phyloP scores from a whole-genome alignment of 2,888 invertebrate species.

The Pollenia griseotomentosa region DNA sequence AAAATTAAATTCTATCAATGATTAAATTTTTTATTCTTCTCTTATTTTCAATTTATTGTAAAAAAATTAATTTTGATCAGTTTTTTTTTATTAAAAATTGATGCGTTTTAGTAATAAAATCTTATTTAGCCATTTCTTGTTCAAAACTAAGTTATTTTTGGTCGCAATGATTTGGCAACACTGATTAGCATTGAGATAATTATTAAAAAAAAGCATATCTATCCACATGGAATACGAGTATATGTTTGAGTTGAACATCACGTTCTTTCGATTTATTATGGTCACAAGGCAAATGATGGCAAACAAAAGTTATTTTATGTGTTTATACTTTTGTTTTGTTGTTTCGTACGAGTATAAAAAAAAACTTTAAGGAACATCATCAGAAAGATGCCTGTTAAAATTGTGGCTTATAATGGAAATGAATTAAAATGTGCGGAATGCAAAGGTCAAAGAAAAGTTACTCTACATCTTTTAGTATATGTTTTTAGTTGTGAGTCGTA shows the following conservation, averaged over 20 bases:
- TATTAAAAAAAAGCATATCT: background rate
- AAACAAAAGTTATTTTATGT: slow-evolving; percentile 72
- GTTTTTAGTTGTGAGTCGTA: background rate
- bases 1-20: too few relatives aligned
- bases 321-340: slow-evolving; percentile 46
- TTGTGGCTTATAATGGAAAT: slow-evolving; percentile 3
- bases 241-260: slow-evolving; percentile 54
- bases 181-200: slow-evolving; percentile 1
- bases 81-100: too few relatives aligned
- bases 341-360: slow-evolving; percentile 49
- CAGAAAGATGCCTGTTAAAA: slow-evolving; percentile 62
- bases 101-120: too few relatives aligned
- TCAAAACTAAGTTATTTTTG: too few relatives aligned
- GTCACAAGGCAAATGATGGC: slow-evolving; percentile 72
- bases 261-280: slow-evolving; percentile 72
- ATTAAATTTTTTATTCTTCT: too few relatives aligned
- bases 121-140: too few relatives aligned
- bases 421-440: background rate
- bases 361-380: slow-evolving; percentile 49
- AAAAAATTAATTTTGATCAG: too few relatives aligned
- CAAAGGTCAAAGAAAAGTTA: slow-evolving; percentile 39
- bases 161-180: background rate
- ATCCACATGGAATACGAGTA: slow-evolving; percentile 6
- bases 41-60: too few relatives aligned
- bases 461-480: background rate